Base-by-base conservation (phyloP, 2,888 invertebrate species). In the Aporophyla lueneburgensis region DNA sequence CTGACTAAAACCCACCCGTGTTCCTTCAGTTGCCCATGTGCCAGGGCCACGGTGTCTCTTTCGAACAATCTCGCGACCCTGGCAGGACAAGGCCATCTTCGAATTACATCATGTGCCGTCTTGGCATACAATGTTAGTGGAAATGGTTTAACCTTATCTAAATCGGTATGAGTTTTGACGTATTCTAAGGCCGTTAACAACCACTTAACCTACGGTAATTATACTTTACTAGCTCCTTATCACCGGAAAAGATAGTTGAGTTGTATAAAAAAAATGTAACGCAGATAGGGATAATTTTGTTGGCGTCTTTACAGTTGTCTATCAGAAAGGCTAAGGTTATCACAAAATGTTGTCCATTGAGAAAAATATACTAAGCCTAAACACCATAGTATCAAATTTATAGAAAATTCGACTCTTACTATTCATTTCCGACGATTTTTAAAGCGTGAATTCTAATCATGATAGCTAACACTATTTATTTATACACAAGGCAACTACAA, bases 221-320 rank as follows among this genome's bases (percentile, higher is more conserved):
- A 80, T 43, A 67, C 43, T 62, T 61, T n/a, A 73, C 70, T 33
- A 14, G 43, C 54, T 40, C 21, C 16, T 81, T 80, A 84, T 84
- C 81, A 46, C 49, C 43, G 67, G 70, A 68, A 68, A 84, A 58
- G 58, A 80, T 67, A 80, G 69, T 33, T 16, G 33, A 24, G 40
- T 71, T 68, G 49, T 66, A n/a, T n/a, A 72, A 72, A 63, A 71
- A 33, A 16, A 53, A 12, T 40, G 16, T 43, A 27, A 21, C 12
- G 4, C 5, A 16, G 27, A 76, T 40, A 59, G 33, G 54, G 58
- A 54, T 71, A 1, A 10, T 61, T 65, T 71, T 56, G 56, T 21
- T 51, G 58, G 2, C 43, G 49, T 72, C 6, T 70, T 51, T 33
- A 56, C n/a, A n/a, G 12, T 51, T 53, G 59, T 63, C 49, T 40